Evolutionary conservation across 2,797 vertebrate species (phyloP).

Genomic region (Astyanax mexicanus): DNA sequence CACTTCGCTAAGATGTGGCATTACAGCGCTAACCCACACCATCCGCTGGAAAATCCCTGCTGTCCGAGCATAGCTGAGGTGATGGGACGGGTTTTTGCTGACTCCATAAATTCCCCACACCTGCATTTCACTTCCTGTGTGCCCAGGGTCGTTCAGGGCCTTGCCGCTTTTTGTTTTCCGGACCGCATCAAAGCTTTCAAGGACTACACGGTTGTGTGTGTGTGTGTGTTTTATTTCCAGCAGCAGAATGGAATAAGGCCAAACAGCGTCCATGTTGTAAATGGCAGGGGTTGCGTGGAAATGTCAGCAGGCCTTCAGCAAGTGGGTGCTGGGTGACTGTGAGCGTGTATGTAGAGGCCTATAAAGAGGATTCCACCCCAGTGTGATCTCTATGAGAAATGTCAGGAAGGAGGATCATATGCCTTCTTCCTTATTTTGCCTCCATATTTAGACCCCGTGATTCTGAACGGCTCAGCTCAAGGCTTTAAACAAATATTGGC

Average conservation of each 20-base stretch:
- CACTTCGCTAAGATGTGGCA: constrained; percentile 17
- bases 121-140: constrained; percentile 22
- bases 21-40: constrained; percentile 8
- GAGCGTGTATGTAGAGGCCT: constrained; percentile 8
- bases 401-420: constrained; percentile 31
- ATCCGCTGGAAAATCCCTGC: constrained; percentile 37
- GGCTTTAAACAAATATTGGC: constrained; percentile 51
- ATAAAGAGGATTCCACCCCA: constrained; percentile 38
- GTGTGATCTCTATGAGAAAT: constrained; percentile 47
- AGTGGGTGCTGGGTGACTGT: constrained; percentile 1
- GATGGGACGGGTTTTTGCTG: constrained; percentile 22
- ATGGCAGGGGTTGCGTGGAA: constrained; percentile 40
- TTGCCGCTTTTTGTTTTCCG: constrained; percentile 8
- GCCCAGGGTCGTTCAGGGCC: constrained; percentile 17
- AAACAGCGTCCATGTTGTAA: constrained; percentile 15
- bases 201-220: neutral
- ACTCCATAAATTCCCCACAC: constrained; percentile 16
- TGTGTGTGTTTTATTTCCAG: neutral
- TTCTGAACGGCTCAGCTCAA: constrained; percentile 24
- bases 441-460: constrained; percentile 37
- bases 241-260: constrained; percentile 26
- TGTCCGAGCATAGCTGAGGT: constrained; percentile 24
- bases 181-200: neutral
- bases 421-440: constrained; percentile 39
- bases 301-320: constrained; percentile 29